Base-by-base conservation (phyloP, 2,797 vertebrate species). In the Nothura maculosa region DNA sequence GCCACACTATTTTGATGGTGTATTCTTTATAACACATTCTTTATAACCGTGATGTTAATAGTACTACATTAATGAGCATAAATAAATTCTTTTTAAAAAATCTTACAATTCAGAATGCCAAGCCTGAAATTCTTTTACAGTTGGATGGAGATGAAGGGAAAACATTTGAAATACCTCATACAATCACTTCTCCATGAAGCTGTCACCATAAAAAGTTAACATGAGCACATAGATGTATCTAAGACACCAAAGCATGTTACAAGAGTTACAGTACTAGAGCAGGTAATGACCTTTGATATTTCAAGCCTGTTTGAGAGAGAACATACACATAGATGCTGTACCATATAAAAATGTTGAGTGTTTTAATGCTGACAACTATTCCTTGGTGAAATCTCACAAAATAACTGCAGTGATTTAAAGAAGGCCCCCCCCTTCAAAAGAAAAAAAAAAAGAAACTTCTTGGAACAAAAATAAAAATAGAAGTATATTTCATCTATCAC, bases 241-340 rank as follows among this genome's bases (percentile, higher is more conserved):
- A 81, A 92, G 72, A 47, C 87, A 92, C 40, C 40, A 25, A n/a
- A 68, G 28, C 69, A 18, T 36, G 61, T 90, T 85, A 34, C 60
- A 85, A 68, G 52, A 60, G 62, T 60, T 64, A 72, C 87, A 81
- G 55, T 87, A 78, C 73, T 18, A 72, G 64, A 87, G 55, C 84
- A 83, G 50, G 62, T 43, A 89, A 94, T 34, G 88, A 95, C 88
- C 93, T 96, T 66, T 92, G 87, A 60, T 85, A 82, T 95, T 95
- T 92, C 55, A 61, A 55, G 92, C 38, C 11, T 60, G 4, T 89
- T 32, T 81, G 54, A 55, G 27, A 24, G 20, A 67, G 42, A 85
- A 38, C 27, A 52, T n/a, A 50, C 42, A 72, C 50, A 32, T 77
- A 87, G 30, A 62, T 21, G 42, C 17, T 90, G 61, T 10, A 81